Evolutionary conservation across 2,113 vertebrate species (phyloP), one percentile per base, ranked within the genome.

Genomic region (Neogobius melanostomus): DNA sequence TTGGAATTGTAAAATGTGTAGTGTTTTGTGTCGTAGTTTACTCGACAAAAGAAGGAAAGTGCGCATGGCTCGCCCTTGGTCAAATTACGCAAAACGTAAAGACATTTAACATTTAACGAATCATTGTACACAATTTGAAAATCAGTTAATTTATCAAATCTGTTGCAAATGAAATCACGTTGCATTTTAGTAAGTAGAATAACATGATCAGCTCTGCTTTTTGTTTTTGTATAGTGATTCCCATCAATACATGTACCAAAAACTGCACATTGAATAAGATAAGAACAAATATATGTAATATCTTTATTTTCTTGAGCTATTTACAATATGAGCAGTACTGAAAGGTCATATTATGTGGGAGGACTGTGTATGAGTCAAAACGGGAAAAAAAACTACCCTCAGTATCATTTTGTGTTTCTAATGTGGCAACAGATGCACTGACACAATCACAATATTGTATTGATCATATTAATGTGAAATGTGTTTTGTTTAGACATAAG

Each of bases 291-390:
- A 7, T 66, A 53, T 46, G 61, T 14, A 59, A 64, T 46, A 68
- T 81, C 71, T 64, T 79, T 8, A 74, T 52, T 72, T 57, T 6
- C 60, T 82, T 77, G 36, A 77, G 75, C 87, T 86, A 86, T 87
- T 81, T 84, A 71, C 68, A 87, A 87, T 84, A 84, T 77, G 66
- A 86, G 43, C 0, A 76, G 75, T 63, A 77, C 71, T 84, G 84
- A 89, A 90, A 92, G 79, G 86, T 89, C 81, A 90, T 67, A 84
- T 80, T 80, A 78, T 81, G 88, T 87, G 84, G 89, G 88, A 75
- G 82, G 82, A 83, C 80, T 80, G 71, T 80, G 77, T 82, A 76
- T 92, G 87, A 91, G 36, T 90, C 83, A 89, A 72, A 82, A 70
- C 64, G 46, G 82, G 45, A 77, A 75, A 76, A 76, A 36, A 36